Percentiles rank a stretch among this genome's conserved stretches.
Conservation (phyloP, 2,797 vertebrate genomes). For the Tragopan temminckii region DNA sequence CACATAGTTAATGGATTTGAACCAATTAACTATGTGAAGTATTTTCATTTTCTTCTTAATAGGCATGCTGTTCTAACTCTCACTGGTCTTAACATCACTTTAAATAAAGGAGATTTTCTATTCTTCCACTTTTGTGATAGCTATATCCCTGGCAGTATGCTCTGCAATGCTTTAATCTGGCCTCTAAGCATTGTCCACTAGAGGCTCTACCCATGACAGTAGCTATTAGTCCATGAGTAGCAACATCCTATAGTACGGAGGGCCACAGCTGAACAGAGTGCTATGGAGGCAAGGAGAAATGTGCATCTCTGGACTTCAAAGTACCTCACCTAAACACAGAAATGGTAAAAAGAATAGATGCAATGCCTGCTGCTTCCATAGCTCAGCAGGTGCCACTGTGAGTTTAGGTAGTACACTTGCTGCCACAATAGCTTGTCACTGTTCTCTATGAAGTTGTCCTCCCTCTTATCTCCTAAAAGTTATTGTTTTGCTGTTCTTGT, state of each 20-base stretch:
- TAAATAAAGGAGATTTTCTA: neutral
- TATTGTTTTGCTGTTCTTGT: neutral
- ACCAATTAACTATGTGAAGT: neutral
- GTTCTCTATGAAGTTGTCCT: neutral
- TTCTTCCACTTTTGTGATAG: neutral
- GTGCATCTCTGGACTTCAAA: neutral
- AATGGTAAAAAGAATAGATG: rapidly evolving
- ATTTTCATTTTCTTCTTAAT: neutral
- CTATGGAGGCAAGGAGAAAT: neutral
- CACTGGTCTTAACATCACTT: neutral
- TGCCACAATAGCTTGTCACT: neutral
- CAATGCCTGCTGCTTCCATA: rapidly evolving
- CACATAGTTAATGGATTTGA: neutral
- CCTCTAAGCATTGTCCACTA: neutral
- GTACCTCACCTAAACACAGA: neutral
- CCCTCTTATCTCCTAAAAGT: neutral
- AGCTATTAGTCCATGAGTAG: neutral
- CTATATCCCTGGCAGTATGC: neutral
- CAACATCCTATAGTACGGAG: rapidly evolving
- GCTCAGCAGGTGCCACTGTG: neutral
- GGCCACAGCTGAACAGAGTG: neutral
- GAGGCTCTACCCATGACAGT: neutral
- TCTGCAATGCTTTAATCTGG: neutral
- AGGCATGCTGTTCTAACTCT: neutral
- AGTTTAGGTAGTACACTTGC: neutral